phyloP scores from a whole-genome alignment of 2,797 vertebrate genomes.

The Nannoperca obscura region DNA sequence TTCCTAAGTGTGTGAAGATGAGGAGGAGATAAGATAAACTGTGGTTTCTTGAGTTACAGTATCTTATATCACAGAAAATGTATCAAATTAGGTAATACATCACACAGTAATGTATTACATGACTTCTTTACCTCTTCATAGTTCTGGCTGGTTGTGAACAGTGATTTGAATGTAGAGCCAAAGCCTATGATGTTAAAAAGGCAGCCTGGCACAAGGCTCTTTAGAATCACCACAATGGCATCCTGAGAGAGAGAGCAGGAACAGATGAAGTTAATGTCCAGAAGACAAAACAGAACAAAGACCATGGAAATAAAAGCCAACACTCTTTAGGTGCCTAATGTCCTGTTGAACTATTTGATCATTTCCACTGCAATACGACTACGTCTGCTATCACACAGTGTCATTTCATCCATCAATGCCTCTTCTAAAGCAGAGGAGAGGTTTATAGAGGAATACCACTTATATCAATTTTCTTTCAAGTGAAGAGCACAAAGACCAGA shows the following conservation, averaged over 20 bases:
- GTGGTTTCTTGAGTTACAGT: not conserved
- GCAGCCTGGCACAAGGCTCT: conserved; percentile 92
- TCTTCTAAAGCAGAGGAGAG: conserved; percentile 16
- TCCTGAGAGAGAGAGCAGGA: conserved; percentile 82
- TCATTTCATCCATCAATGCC: conserved; percentile 32
- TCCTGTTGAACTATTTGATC: conserved; percentile 7
- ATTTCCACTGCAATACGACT: not conserved
- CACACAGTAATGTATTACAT: not conserved
- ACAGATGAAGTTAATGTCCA: conserved; percentile 11
- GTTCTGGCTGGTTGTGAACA: conserved; percentile 91
- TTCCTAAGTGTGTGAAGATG: conserved; percentile 81
- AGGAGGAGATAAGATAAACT: not conserved
- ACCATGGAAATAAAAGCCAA: not conserved
- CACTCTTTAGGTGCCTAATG: conserved; percentile 4
- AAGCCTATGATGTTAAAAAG: conserved; percentile 95
- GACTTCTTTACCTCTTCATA: conserved; percentile 89
- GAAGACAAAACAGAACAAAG: conserved; percentile 7
- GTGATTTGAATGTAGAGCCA: conserved; percentile 91
- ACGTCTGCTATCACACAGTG: not conserved
- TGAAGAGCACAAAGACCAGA: conserved; percentile 1
- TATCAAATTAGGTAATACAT: not conserved
- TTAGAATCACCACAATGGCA: conserved; percentile 92
- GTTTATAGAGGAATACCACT: conserved; percentile 35
- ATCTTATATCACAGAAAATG: not conserved
- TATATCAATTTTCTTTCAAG: conserved; percentile 31